Evolutionary conservation across 2,113 vertebrate genomes (phyloP), one percentile per base, ranked within the genome.

Genomic region (Pipra filicauda): DNA sequence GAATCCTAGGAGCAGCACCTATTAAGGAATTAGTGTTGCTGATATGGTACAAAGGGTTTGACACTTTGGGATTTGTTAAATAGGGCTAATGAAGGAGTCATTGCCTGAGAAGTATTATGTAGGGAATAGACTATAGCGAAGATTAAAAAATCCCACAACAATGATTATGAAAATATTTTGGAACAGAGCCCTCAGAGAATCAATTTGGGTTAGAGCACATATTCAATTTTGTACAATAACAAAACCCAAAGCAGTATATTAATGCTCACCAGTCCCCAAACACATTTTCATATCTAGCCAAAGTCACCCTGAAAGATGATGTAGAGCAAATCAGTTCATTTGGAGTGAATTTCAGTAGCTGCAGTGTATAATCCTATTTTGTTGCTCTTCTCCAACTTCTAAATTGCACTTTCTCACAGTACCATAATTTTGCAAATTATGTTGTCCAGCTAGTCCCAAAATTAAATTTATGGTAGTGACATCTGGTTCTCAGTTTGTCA

Each of bases 111-210:
- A 95, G 37, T 79, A 48, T 65, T 95, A 22, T 43, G 41, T 6
- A 59, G 91, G 64, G 88, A 89, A 88, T 88, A 91, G 65, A 70
- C 27, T 61, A 54, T 1, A 88, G 33, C 2, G 21, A 95, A 93
- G 64, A 88, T 61, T 77, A 4, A 55, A 94, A 83, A 95, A 64
- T 91, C 62, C 88, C 95, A 95, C 57, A 95, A 74, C 79, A 92
- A 77, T 67, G 46, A 91, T 97, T 95, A 95, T 73, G 65, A 92
- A 95, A 97, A 96, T 86, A 95, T 94, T 97, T 96, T 94, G 48
- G 77, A 95, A 64, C 35, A 74, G 61, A 81, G 15, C 48, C 91
- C 51, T 91, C 10, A 48, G 91, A 95, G 86, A 96, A 94, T 92
- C n/a, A 84, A 65, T 96, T 77, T 93, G 67, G 46, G 77, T 82